phyloP scores from a whole-genome alignment of 1,140 invertebrate genomes.

The Scaptomyza hsui region DNA sequence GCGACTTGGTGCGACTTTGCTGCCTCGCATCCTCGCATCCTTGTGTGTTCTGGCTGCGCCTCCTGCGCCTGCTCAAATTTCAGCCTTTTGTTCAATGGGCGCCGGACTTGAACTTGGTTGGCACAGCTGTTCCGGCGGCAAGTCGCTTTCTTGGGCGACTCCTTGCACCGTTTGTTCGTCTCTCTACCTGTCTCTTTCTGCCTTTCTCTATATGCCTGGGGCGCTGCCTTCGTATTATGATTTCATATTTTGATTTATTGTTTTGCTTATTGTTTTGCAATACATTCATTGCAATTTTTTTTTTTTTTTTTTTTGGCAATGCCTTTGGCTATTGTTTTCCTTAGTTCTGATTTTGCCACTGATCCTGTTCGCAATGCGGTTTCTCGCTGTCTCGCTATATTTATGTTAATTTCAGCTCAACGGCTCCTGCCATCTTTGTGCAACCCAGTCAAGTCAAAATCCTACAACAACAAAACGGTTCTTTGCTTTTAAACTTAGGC shows the following conservation, averaged over 20 bases:
- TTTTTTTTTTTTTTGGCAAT: slow-evolving; percentile 35
- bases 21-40: neutral
- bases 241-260: slow-evolving; percentile 82
- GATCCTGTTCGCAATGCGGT: slow-evolving; percentile 36
- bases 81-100: slow-evolving; percentile 60
- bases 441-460: slow-evolving; percentile 12
- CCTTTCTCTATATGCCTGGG: slow-evolving; percentile 17
- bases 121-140: slow-evolving; percentile 56
- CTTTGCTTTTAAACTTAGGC: no score
- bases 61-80: slow-evolving; percentile 61
- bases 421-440: slow-evolving; percentile 25
- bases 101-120: slow-evolving; percentile 49
- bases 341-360: slow-evolving; percentile 12
- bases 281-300: slow-evolving; percentile 41
- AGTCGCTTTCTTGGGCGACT: slow-evolving; percentile 22
- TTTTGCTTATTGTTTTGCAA: slow-evolving; percentile 78
- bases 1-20: slow-evolving; percentile 10
- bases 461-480: neutral
- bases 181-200: slow-evolving; percentile 1
- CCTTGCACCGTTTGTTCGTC: slow-evolving; percentile 4
- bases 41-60: neutral
- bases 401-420: slow-evolving; percentile 39
- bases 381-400: slow-evolving; percentile 20
- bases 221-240: slow-evolving; percentile 59
- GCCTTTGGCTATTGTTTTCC: slow-evolving; percentile 27